phyloP scores from a whole-genome alignment of 2,797 vertebrate species.

The Podargus strigoides region DNA sequence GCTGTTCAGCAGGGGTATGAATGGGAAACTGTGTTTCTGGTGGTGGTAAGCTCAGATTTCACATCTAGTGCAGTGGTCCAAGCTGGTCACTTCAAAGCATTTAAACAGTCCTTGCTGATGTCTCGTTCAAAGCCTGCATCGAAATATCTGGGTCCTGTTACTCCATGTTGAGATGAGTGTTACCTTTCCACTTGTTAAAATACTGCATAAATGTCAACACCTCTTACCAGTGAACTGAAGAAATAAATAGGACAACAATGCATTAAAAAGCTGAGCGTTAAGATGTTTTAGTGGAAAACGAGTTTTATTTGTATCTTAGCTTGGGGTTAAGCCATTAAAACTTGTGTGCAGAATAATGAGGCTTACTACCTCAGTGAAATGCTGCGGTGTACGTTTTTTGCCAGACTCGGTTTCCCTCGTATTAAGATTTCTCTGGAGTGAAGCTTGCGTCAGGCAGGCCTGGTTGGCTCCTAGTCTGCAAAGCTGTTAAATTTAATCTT shows the following conservation, averaged over 20 bases:
- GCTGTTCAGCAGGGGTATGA: neutral
- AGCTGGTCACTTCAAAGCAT: neutral
- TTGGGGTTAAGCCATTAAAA: neutral
- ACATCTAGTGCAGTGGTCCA: neutral
- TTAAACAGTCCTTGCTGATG: neutral
- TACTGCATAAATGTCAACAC: neutral
- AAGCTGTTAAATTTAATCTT: constrained; percentile 49
- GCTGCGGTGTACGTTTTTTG: neutral
- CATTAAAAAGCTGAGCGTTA: neutral
- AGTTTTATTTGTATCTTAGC: neutral
- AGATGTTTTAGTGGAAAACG: neutral
- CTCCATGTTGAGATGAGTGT: neutral
- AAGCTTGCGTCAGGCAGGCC: constrained; percentile 10
- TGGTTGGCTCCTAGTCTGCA: constrained; percentile 1
- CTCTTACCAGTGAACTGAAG: neutral
- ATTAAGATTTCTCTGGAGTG: constrained; percentile 21
- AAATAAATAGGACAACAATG: neutral
- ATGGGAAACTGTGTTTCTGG: neutral
- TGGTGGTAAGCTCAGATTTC: neutral
- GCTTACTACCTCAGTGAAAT: neutral
- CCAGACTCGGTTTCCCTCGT: neutral
- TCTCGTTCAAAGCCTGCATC: neutral
- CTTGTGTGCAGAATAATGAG: neutral
- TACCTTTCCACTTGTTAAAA: neutral
- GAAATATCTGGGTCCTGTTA: neutral